Evolutionary conservation across 2,113 vertebrate species (phyloP).

Genomic region (Anhinga rufa): DNA sequence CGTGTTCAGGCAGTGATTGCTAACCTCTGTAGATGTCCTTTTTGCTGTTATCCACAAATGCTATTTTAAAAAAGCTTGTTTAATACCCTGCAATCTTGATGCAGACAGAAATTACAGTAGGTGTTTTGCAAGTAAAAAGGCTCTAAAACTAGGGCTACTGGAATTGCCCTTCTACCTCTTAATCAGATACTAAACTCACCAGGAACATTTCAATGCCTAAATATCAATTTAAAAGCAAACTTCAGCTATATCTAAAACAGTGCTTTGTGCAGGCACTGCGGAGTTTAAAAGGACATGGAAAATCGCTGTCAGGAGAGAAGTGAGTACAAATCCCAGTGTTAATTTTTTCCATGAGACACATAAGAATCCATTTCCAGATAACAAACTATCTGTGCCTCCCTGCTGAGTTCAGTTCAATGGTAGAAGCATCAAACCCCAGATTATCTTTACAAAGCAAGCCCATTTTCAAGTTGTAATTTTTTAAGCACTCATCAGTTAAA

Average conservation of each 20-base stretch:
- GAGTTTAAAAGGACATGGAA: background rate
- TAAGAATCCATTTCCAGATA: constrained; percentile 36
- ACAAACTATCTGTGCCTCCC: constrained; percentile 27
- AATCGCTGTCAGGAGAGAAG: background rate
- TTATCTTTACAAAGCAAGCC: constrained; percentile 11
- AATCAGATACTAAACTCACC: background rate
- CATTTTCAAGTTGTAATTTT: constrained; percentile 27
- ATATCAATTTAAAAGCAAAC: background rate
- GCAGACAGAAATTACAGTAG: background rate
- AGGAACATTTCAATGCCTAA: background rate
- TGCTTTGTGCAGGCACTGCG: background rate
- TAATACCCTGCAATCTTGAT: background rate
- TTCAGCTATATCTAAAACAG: background rate
- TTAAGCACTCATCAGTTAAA: background rate
- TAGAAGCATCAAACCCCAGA: constrained; percentile 7
- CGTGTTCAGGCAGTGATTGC: background rate
- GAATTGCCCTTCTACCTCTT: background rate
- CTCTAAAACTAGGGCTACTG: background rate
- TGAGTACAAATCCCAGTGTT: background rate
- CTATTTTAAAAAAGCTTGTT: background rate
- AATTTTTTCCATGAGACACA: background rate
- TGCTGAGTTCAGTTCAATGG: constrained; percentile 26
- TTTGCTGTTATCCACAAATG: background rate
- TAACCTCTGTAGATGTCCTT: background rate
- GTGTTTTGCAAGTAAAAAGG: background rate